Percentiles rank a stretch among this genome's conserved stretches.
phyloP scores from a whole-genome alignment of 2,797 vertebrate genomes.

The Ispidina lecontei region DNA sequence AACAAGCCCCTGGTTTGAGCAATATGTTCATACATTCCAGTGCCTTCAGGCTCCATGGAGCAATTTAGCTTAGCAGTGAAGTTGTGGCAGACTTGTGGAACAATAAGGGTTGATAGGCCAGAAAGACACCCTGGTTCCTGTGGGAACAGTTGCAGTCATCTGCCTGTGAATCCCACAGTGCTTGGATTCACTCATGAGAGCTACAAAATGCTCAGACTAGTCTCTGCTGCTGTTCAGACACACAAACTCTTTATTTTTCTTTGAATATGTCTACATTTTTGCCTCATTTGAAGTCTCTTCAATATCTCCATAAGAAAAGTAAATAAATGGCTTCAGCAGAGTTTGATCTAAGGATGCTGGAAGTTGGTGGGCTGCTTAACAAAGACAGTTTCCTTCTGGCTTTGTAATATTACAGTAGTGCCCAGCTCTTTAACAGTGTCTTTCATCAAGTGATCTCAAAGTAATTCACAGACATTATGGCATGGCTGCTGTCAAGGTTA shows the following conservation, averaged over 20 bases:
- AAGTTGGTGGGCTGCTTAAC: background rate
- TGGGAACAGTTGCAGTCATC: background rate
- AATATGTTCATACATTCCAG: background rate
- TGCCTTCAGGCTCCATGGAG: background rate
- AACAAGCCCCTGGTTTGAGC: background rate
- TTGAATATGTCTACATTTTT: background rate
- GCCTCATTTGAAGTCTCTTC: background rate
- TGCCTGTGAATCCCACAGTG: background rate
- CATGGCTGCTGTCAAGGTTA: background rate
- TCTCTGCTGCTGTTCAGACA: background rate
- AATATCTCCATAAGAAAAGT: background rate
- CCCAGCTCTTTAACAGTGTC: background rate
- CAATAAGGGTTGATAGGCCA: background rate
- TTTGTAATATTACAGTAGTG: background rate
- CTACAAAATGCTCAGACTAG: accelerated
- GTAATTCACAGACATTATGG: background rate
- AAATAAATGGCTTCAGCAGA: background rate
- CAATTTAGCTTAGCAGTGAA: background rate
- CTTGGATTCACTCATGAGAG: background rate
- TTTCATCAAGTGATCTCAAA: background rate
- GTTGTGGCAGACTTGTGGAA: background rate
- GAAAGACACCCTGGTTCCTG: background rate
- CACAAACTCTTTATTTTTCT: background rate
- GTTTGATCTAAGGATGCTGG: background rate
- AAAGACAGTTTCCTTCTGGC: background rate